These are phyloP conservation scores for Acanthurus tractus DNA, from an alignment of 2,797 vertebrate species.

Conservation along the genomic window DNA sequence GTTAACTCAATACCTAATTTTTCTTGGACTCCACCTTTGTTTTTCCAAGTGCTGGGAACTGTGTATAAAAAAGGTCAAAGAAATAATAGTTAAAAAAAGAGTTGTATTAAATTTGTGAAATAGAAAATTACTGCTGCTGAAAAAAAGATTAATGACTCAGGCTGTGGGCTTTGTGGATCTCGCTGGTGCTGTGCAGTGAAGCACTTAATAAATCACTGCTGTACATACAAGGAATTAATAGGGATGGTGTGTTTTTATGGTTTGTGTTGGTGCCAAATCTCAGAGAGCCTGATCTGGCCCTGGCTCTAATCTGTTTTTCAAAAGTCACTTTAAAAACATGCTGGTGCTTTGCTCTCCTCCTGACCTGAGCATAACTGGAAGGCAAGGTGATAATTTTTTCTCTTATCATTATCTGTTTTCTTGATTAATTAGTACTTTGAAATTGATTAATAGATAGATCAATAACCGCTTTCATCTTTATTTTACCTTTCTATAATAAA, in stretches of 20 bases:
- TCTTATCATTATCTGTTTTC: conserved; percentile 7
- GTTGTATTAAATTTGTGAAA: conserved; percentile 88
- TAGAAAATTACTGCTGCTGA: conserved; percentile 86
- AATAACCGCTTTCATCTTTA: neutral
- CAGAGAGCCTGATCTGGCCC: conserved; percentile 70
- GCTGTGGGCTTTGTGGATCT: conserved; percentile 86
- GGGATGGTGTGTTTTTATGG: conserved; percentile 77
- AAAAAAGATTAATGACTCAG: conserved; percentile 88
- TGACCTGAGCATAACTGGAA: conserved; percentile 16
- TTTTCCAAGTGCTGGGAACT: conserved; percentile 86
- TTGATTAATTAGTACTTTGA: conserved; percentile 11
- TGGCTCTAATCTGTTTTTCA: conserved; percentile 79
- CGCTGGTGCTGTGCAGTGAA: conserved; percentile 80
- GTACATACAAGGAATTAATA: conserved; percentile 81
- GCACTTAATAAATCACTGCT: conserved; percentile 92
- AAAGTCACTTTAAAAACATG: conserved; percentile 64
- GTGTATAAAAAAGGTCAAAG: conserved; percentile 85
- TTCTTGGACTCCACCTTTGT: conserved; percentile 86
- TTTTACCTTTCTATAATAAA: neutral
- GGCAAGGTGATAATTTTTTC: conserved; percentile 6
- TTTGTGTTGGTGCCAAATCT: conserved; percentile 79
- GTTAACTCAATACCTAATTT: conserved; percentile 81
- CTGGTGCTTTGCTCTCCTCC: conserved; percentile 4
- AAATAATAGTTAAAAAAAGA: conserved; percentile 79
- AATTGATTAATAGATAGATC: neutral